Conservation (phyloP, 2,888 invertebrate genomes). For the Geophilus truncorum region DNA sequence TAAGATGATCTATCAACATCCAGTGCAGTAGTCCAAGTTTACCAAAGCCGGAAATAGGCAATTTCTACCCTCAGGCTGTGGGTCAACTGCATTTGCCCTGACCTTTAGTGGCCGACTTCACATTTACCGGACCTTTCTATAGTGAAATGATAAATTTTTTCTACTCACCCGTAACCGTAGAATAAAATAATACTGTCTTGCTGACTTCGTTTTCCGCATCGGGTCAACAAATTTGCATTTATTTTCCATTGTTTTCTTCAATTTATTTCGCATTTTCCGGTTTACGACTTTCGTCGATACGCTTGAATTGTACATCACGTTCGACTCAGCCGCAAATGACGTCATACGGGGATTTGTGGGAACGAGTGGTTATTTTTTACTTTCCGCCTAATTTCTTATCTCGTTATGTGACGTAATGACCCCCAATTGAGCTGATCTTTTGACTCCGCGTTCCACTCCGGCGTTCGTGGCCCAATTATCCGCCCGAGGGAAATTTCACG, state of each 20-base stretch:
- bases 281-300: neutral
- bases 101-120: slow-evolving; percentile 17
- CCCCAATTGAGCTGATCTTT: slow-evolving; percentile 22
- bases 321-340: neutral
- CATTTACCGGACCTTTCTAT: neutral
- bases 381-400: slow-evolving; percentile 16
- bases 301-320: neutral
- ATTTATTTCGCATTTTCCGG: neutral
- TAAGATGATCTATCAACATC: neutral
- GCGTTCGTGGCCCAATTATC: slow-evolving; percentile 2
- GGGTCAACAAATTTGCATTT: neutral
- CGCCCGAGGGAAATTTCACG: slow-evolving; percentile 22
- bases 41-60: neutral
- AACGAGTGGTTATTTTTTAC: slow-evolving; percentile 10
- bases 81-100: slow-evolving; percentile 19
- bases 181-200: neutral
- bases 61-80: neutral
- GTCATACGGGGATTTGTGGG: neutral
- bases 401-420: slow-evolving; percentile 19
- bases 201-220: neutral
- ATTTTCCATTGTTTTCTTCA: neutral
- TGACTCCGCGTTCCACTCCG: slow-evolving; percentile 21
- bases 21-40: neutral
- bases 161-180: neutral
- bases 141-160: neutral